phyloP scores from a whole-genome alignment of 1,140 invertebrate genomes.

The Sarcophaga bullata region DNA sequence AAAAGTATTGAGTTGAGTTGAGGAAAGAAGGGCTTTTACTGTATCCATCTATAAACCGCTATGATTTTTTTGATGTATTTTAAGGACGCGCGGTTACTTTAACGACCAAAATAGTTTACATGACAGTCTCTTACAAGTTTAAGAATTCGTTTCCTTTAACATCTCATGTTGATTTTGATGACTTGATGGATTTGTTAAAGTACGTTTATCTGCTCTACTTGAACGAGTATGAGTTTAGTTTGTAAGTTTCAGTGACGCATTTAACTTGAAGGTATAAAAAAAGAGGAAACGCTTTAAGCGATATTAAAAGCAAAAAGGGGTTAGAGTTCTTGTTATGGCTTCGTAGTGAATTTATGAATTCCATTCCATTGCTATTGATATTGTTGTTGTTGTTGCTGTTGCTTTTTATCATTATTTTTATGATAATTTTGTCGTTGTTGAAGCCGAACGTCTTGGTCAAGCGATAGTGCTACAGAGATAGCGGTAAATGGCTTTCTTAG shows the following conservation, averaged over 20 bases:
- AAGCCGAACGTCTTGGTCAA: slow-evolving; percentile 25
- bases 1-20: no score
- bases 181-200: background rate
- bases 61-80: no score
- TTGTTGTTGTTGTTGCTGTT: background rate
- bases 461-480: slow-evolving; percentile 35
- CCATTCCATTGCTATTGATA: background rate
- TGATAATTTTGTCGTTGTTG: slow-evolving; percentile 40
- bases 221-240: no score
- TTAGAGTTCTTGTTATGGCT: background rate
- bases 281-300: background rate
- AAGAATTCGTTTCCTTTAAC: background rate
- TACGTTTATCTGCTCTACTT: no score
- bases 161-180: slow-evolving; percentile 7
- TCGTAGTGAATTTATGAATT: slow-evolving; percentile 7
- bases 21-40: no score
- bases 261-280: background rate
- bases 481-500: slow-evolving; percentile 32
- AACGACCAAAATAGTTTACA: background rate
- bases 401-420: slow-evolving; percentile 34
- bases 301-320: background rate
- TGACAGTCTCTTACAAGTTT: background rate
- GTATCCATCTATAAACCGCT: no score
- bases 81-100: background rate
- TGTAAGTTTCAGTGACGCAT: background rate